These are phyloP conservation scores for Adrianichthys oophorus DNA, from an alignment of 2,797 vertebrate genomes.

Conservation along the genomic window DNA sequence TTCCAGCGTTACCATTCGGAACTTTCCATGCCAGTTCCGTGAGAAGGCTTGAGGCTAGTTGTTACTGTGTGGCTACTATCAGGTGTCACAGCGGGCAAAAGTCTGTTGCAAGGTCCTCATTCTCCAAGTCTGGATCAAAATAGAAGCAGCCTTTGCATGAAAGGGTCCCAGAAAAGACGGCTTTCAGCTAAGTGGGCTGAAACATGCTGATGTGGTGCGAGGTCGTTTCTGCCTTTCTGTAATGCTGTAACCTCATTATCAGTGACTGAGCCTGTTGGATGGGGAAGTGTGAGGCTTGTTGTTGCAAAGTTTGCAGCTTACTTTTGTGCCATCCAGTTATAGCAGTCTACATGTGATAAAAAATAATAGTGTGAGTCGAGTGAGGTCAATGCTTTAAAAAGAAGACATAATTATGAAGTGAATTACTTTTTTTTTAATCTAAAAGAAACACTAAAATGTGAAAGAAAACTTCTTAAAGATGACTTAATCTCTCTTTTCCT, in stretches of 20 bases:
- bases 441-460: background rate
- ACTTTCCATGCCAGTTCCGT: conserved; percentile 8
- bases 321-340: conserved; percentile 16
- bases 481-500: background rate
- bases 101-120: conserved; percentile 40
- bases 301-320: conserved; percentile 19
- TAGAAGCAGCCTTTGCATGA: conserved; percentile 51
- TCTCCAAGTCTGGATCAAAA: conserved; percentile 58
- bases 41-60: conserved; percentile 53
- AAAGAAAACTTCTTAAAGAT: background rate
- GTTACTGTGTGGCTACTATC: conserved; percentile 65
- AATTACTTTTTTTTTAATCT: background rate
- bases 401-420: background rate
- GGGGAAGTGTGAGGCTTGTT: conserved; percentile 39
- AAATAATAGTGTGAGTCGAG: background rate
- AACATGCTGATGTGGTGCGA: conserved; percentile 46
- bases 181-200: conserved; percentile 51
- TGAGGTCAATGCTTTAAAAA: too few relatives aligned
- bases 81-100: conserved; percentile 56
- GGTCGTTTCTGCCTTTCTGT: conserved; percentile 32
- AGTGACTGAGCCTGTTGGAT: conserved; percentile 26
- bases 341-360: background rate
- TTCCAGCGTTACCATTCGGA: too few relatives aligned
- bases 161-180: conserved; percentile 40
- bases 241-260: conserved; percentile 69